Evolutionary conservation across 2,113 vertebrate species (phyloP).

Genomic region (Galemys pyrenaicus): DNA sequence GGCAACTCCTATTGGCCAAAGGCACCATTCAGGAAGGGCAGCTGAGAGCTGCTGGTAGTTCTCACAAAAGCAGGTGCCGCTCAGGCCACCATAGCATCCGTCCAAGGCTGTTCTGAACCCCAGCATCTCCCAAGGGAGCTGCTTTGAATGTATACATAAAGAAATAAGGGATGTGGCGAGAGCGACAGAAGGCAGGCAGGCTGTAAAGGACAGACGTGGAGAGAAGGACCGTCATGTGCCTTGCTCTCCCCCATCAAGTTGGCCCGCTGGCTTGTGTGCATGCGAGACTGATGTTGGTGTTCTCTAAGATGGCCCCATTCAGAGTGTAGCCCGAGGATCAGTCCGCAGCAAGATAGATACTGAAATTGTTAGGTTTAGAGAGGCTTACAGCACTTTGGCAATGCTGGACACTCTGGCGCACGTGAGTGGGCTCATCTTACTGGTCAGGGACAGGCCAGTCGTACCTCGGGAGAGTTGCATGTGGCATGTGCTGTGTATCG

Average conservation of each 20-base stretch:
- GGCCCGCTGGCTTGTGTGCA: background rate
- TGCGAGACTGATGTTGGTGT: background rate
- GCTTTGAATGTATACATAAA: background rate
- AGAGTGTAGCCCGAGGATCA: background rate
- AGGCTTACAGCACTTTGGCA: background rate
- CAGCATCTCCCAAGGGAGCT: background rate
- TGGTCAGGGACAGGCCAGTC: background rate
- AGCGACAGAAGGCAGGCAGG: background rate
- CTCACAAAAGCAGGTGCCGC: background rate
- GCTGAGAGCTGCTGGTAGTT: background rate
- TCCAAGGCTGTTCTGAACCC: background rate
- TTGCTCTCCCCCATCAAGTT: background rate
- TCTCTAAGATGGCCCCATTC: background rate
- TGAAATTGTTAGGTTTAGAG: background rate
- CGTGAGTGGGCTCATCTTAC: background rate
- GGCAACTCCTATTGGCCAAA: background rate
- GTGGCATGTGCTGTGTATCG: background rate
- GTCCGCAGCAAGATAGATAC: rapidly evolving
- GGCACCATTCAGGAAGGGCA: background rate
- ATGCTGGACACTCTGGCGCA: rapidly evolving
- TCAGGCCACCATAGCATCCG: background rate
- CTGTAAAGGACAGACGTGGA: background rate
- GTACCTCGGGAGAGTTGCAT: background rate
- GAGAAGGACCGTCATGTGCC: rapidly evolving
- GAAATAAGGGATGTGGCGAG: background rate